Evolutionary conservation across 1,140 invertebrate species (phyloP), one percentile per base, ranked within the genome.

Genomic region (Cherax destructor): DNA sequence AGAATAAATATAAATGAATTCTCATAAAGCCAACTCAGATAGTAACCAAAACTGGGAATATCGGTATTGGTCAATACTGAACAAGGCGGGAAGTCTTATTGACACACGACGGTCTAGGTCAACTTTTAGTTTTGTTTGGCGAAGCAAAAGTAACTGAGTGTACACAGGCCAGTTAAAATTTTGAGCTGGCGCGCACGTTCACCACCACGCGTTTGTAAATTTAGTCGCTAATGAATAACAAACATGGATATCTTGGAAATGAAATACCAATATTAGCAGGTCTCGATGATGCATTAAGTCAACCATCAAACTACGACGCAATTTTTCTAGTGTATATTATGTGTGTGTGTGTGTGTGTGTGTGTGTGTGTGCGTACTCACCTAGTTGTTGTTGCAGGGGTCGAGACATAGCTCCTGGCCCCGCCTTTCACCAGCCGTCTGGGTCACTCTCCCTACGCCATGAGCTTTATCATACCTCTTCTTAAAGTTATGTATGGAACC

Each of bases 161-260:
- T 65, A 21, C 52, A 21, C 16, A 5, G 11, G 61, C 30, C 13
- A 65, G 61, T 65, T 65, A 65, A 74, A 74, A 3, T 74, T 69
- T 21, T 10, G 69, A 74, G 69, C 7, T 24, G n/a, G n/a, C n/a
- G 7, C 6, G 69, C n/a, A 6, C 69, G 21, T 30, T 30, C 24
- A 30, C 69, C 69, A 74, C 69, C n/a, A 74, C 7, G n/a, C 69
- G 69, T 30, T 30, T 24, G 69, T 30, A 74, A 74, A 74, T 74
- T 24, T 74, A 30, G 21, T 74, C 69, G 5, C n/a, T 74, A 74
- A 74, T 74, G 69, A 74, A 74, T 74, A 74, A 74, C 69, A 74
- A 74, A 74, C 69, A 74, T 21, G 24, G 69, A 21, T 74, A 74
- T 74, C 69, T 74, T 74, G 69, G 13, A 74, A 24, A 74, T 24